Base-by-base conservation (phyloP, 2,113 vertebrate species). In the Onychostruthus taczanowskii region DNA sequence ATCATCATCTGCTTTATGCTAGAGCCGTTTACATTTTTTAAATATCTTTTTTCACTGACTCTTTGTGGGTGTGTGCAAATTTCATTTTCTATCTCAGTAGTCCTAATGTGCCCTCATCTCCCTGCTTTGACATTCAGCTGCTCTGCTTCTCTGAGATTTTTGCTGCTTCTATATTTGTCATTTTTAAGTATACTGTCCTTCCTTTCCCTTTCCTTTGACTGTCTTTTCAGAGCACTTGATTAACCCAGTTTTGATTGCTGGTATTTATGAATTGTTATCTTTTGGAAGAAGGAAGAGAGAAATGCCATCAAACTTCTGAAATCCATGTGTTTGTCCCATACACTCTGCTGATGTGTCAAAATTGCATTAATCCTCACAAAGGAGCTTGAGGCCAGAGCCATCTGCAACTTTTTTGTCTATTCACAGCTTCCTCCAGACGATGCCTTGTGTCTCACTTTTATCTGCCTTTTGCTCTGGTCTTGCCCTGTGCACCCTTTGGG, bases 1-100 rank as follows among this genome's bases (percentile, higher is more conserved):
- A 95, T 96, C 87, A 94, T 96, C 86, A 93, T 96, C 92, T 95
- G 9, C 64, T 88, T 80, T 94, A 73, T 74, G 73, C 66, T 92
- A 83, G 58, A 90, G 47, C 13, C 0, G 2, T 81, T 94, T 81
- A 43, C 16, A n/a, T 70, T 64, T 63, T 64, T 2, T 5, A 61
- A 43, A 44, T 88, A 80, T 96, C 86, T 92, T 95, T 75, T 93
- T 87, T 80, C 50, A 55, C 72, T 73, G 50, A 78, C 35, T 90
- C 31, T 87, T 82, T 84, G 67, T 89, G 76, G 28, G 35, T 73
- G 81, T 91, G 87, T 59, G 63, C 59, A 94, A 83, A 77, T 92
- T 94, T 94, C 56, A 79, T 95, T 90, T 92, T 90, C 76, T 90
- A 82, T 49, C 0, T 2, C 89, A 79, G 44, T 61, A 95, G 72